Base-by-base conservation (phyloP, 2,888 invertebrate genomes). In the Scaptomyza parva region DNA sequence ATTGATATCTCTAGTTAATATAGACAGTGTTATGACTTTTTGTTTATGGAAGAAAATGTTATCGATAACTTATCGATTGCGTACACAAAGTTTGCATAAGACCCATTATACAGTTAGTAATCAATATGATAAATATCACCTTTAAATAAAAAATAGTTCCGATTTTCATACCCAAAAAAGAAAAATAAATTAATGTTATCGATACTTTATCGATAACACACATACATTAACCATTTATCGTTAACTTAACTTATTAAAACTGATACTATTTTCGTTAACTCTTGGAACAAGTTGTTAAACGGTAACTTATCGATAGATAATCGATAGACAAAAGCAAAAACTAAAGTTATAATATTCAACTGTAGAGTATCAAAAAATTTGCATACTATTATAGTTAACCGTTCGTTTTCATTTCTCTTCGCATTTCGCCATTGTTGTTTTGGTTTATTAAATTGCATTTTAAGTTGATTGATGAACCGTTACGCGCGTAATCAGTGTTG, bases 381-480 rank as follows among this genome's bases (percentile, higher is more conserved):
- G n/a, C n/a, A 12, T 33, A 14, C 7, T 2, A 8, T 35, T 6
- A 33, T 33, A n/a, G 2, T 14, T 12, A 39, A 11, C 7, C 6
- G 17, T 2, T 24, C 12, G 8, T 20, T 3, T 14, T 30, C 33
- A n/a, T 50, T 35, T 39, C n/a, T 35, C n/a, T n/a, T n/a, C n/a
- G n/a, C n/a, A n/a, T n/a, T n/a, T n/a, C n/a, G n/a, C n/a, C n/a
- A 24, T 28, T 43, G n/a, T n/a, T 30, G 18, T 35, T 47, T 53
- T 54, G 35, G 45, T 24, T 58, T 62, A 62, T 66, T 62, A 51
- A 54, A 63, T 57, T 52, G 47, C 50, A 47, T 68, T 60, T 61
- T 22, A 66, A 54, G 48, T 70, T 66, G 73, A 70, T 73, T 70
- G 70, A 70, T 70, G 60, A 60, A 59, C 28, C 45, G 57, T 18